A percentile compares a stretch with the other conserved stretches of the same genome.
These are phyloP conservation scores for Poecilia gillii DNA, from an alignment of 2,797 vertebrate genomes.

Conservation along the genomic window DNA sequence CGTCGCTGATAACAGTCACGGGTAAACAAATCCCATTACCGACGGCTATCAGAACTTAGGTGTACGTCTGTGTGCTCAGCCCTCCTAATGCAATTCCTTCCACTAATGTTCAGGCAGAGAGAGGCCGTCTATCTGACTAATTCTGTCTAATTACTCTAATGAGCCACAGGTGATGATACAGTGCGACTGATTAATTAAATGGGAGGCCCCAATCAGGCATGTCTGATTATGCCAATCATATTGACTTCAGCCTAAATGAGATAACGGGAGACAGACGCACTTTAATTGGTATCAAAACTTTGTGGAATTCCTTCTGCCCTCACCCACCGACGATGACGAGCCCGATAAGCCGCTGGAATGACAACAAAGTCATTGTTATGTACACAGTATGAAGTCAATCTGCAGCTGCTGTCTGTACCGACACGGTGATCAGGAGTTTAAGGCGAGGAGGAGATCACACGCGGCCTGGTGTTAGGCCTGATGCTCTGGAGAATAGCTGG, in stretches of 20 bases:
- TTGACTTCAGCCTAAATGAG: constrained; percentile 72
- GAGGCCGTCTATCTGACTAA: constrained; percentile 77
- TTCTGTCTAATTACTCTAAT: constrained; percentile 79
- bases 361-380: constrained; percentile 81
- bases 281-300: constrained; percentile 81
- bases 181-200: constrained; percentile 81
- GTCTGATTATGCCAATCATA: constrained; percentile 81
- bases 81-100: constrained; percentile 74
- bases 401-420: constrained; percentile 62
- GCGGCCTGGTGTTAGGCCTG: constrained; percentile 48
- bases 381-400: constrained; percentile 75
- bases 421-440: constrained; percentile 61
- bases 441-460: constrained; percentile 23
- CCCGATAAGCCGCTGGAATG: constrained; percentile 78
- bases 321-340: constrained; percentile 64
- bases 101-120: constrained; percentile 71
- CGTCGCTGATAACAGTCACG: constrained; percentile 63
- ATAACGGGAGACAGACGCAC: constrained; percentile 75
- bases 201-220: constrained; percentile 79
- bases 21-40: constrained; percentile 74
- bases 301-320: constrained; percentile 73
- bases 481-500: constrained; percentile 57
- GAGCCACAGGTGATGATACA: constrained; percentile 83
- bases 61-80: constrained; percentile 58
- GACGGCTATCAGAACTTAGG: constrained; percentile 64